Evolutionary conservation across 2,888 invertebrate species (phyloP), one percentile per base, ranked within the genome.

Genomic region (Luperina nickerlii): DNA sequence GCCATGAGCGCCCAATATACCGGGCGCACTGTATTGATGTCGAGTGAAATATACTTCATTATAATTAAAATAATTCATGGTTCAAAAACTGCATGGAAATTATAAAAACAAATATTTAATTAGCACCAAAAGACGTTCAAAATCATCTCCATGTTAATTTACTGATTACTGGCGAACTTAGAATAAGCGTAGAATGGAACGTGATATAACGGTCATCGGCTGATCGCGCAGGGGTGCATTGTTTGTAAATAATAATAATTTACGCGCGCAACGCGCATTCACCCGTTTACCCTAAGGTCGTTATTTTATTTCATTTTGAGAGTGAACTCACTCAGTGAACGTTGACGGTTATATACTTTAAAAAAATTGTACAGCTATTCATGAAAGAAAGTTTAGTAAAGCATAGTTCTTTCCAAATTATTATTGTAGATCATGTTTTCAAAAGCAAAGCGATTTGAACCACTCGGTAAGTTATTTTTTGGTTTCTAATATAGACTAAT

Each of bases 401-500:
- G 13, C 60, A 70, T 68, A 65, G 45, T 63, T 79, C 15, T 60
- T 15, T 63, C 71, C 24, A 38, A 66, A 70, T 74, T n/a, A 67
- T 42, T 74, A 67, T 76, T 78, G 42, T 72, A 79, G 81, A 93
- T 76, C 81, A 96, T 97, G 96, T 97, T 97, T 89, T 96, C 96
- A 18, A 97, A 97, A 92, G 96, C 96, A 27, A 96, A 96, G 87
- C 93, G 96, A 80, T 97, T 97, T 91, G 96, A 96, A 90, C 90
- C 92, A 77, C 82, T 92, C 62, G 95, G 96, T 96, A 92, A 96
- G 96, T 93, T 32, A 3, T 3, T n/a, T 62, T 32, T 48, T 71
- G 4, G 51, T 51, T 70, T 57, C 32, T 24, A 57, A 57, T 6
- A n/a, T 38, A 38, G 38, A 38, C 6, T 38, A 38, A 4, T 38